Evolutionary conservation across 1,140 invertebrate genomes (phyloP).

Genomic region (Maconellicoccus hirsutus): DNA sequence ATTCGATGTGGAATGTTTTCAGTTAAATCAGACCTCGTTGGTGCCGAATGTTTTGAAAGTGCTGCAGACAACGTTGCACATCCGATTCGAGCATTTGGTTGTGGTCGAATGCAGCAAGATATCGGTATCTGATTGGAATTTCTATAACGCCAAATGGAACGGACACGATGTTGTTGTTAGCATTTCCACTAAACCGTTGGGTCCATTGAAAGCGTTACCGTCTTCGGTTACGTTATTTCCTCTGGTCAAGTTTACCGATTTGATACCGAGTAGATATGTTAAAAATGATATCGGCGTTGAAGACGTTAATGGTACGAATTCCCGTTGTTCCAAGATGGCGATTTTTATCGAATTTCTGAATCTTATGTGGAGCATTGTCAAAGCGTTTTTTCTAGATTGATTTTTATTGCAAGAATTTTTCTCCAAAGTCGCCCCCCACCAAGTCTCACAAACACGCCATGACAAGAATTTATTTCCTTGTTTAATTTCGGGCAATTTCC

Average conservation of each 20-base stretch:
- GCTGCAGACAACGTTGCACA: slow-evolving; percentile 54
- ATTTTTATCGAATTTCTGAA: too few relatives aligned
- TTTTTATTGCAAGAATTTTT: too few relatives aligned
- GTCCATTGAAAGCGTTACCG: slow-evolving; percentile 38
- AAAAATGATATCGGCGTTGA: slow-evolving; percentile 30
- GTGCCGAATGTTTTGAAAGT: slow-evolving; percentile 51
- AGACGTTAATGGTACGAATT: not conserved
- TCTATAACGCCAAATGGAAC: slow-evolving; percentile 58
- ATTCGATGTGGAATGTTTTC: slow-evolving; percentile 26
- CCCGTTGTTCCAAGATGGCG: too few relatives aligned
- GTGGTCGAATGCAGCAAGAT: slow-evolving; percentile 35
- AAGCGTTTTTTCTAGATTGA: too few relatives aligned
- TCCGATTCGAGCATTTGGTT: slow-evolving; percentile 54
- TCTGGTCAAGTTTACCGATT: slow-evolving; percentile 63
- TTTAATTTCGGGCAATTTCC: too few relatives aligned
- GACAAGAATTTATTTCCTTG: too few relatives aligned
- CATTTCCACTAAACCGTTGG: slow-evolving; percentile 38
- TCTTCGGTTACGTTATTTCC: slow-evolving; percentile 50
- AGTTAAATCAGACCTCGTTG: slow-evolving; percentile 55
- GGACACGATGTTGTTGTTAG: slow-evolving; percentile 52
- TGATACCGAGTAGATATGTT: slow-evolving; percentile 50
- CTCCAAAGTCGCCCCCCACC: too few relatives aligned
- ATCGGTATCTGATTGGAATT: slow-evolving; percentile 52
- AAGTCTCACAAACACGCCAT: too few relatives aligned
- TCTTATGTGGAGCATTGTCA: too few relatives aligned